Percentiles rank a stretch among this genome's conserved stretches.
These are phyloP conservation scores for Drosophila sulfurigaster DNA, from an alignment of 1,140 invertebrate species.

Conservation along the genomic window DNA sequence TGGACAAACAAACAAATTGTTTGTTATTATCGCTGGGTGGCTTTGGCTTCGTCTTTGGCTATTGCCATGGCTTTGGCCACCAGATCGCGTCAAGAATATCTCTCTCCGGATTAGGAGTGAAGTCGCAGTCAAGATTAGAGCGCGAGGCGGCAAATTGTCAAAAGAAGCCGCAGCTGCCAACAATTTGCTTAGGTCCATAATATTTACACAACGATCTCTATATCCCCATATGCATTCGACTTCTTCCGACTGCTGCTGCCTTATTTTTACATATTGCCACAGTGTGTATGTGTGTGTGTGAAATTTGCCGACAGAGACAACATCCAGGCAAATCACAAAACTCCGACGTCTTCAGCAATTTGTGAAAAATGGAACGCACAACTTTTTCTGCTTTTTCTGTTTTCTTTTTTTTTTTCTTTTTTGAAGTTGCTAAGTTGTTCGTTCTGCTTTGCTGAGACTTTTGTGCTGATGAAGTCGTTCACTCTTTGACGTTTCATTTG, in stretches of 20 bases:
- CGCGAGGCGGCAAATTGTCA: constrained; percentile 54
- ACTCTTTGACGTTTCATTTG: constrained; percentile 34
- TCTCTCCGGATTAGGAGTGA: constrained; percentile 33
- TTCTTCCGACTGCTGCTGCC: not conserved
- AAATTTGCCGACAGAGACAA: constrained; percentile 35
- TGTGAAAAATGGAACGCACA: constrained; percentile 28
- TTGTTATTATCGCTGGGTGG: constrained; percentile 61
- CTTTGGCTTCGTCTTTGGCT: not conserved
- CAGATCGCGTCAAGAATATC: constrained; percentile 45
- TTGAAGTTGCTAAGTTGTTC: constrained; percentile 3
- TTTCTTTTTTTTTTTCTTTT: not conserved
- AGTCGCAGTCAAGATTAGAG: constrained; percentile 33
- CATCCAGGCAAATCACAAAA: constrained; percentile 22
- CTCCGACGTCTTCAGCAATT: constrained; percentile 15
- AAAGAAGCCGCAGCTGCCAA: constrained; percentile 49
- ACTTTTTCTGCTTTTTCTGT: not conserved
- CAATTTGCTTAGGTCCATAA: constrained; percentile 44
- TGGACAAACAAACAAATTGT: constrained; percentile 59
- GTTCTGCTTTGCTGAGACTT: constrained; percentile 1
- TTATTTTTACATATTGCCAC: constrained; percentile 38
- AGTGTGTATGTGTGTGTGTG: constrained; percentile 16
- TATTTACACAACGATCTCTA: constrained; percentile 27
- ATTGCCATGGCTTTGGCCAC: constrained; percentile 24
- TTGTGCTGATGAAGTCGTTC: constrained; percentile 32
- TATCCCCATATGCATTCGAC: not conserved